Conservation (phyloP, 2,113 vertebrate genomes). For the Megaceryle torquata region DNA sequence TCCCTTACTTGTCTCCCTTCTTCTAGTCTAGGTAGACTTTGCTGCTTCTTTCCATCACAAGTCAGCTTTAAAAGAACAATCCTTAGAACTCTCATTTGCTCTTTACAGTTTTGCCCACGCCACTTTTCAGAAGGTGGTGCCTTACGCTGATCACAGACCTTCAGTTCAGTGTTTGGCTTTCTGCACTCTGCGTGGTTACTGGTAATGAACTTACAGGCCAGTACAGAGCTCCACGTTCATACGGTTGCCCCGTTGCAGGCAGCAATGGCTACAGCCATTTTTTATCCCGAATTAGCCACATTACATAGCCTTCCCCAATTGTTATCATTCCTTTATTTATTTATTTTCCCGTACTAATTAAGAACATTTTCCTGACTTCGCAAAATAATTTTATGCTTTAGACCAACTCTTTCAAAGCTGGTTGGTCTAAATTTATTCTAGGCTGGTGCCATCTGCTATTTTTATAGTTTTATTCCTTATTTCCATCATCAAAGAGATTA, state of each 20-base stretch:
- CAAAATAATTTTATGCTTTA: neutral
- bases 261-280: neutral
- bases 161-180: neutral
- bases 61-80: neutral
- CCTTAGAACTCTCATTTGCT: neutral
- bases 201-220: neutral
- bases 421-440: neutral
- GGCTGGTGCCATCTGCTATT: neutral
- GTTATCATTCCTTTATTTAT: neutral
- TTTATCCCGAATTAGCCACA: neutral
- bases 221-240: neutral
- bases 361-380: neutral
- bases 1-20: neutral
- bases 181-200: neutral
- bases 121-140: neutral
- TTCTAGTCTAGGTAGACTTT: neutral
- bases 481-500: constrained; percentile 15
- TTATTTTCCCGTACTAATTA: neutral
- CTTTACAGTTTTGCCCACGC: neutral
- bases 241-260: neutral
- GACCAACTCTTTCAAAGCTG: neutral
- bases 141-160: neutral
- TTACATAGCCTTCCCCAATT: neutral
- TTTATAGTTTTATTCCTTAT: neutral
- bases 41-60: neutral